These are phyloP conservation scores for Fistularia tabacaria DNA, from an alignment of 2,797 vertebrate species.

Conservation along the genomic window DNA sequence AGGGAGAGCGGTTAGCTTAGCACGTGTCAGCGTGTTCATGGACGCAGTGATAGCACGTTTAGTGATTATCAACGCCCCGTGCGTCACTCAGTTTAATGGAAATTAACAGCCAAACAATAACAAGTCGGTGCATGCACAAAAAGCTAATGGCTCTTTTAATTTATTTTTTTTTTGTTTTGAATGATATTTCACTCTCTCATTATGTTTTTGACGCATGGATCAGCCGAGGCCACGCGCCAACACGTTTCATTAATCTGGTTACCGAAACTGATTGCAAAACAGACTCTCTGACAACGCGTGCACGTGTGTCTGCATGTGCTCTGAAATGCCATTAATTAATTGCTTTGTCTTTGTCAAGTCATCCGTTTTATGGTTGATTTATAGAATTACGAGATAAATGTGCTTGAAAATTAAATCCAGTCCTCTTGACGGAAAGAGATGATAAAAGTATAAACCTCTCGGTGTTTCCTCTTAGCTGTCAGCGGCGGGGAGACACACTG, in stretches of 20 bases:
- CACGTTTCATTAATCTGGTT: constrained; percentile 63
- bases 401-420: constrained; percentile 43
- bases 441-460: constrained; percentile 7
- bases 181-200: constrained; percentile 49
- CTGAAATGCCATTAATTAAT: constrained; percentile 27
- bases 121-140: constrained; percentile 40
- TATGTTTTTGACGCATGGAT: constrained; percentile 44
- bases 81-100: constrained; percentile 55
- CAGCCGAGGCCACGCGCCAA: constrained; percentile 41
- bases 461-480: constrained; percentile 14
- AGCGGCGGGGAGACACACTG: neutral
- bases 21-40: constrained; percentile 60
- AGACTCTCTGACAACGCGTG: constrained; percentile 31
- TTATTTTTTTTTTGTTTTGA: constrained; percentile 43
- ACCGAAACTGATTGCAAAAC: constrained; percentile 45
- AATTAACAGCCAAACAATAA: constrained; percentile 54
- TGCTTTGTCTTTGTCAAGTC: constrained; percentile 34
- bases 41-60: constrained; percentile 65
- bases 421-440: constrained; percentile 25
- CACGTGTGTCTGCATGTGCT: constrained; percentile 19
- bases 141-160: constrained; percentile 23
- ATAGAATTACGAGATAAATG: constrained; percentile 53
- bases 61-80: constrained; percentile 63
- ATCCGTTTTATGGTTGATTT: constrained; percentile 46
- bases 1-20: constrained; percentile 65